Evolutionary conservation across 2,113 vertebrate genomes (phyloP).

Genomic region (Okapia johnstoni): DNA sequence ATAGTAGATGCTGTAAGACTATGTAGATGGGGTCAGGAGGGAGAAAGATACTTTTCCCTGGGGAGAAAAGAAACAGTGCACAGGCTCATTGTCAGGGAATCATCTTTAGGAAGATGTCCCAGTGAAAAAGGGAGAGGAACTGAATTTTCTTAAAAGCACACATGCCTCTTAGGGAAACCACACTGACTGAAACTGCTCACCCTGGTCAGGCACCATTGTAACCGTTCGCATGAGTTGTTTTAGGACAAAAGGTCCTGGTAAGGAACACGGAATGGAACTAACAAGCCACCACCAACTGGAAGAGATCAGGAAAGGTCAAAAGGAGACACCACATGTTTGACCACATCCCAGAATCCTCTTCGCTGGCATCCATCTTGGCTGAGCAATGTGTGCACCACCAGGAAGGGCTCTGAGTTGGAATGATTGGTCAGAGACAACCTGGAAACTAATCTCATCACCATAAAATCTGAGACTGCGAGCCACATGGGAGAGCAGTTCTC

Average conservation of each 20-base stretch:
- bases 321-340: too few species aligned
- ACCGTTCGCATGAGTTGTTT: not conserved
- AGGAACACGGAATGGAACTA: not conserved
- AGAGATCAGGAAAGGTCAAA: not conserved
- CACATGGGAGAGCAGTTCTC: not conserved
- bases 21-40: too few species aligned
- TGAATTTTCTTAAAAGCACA: not conserved
- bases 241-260: not conserved
- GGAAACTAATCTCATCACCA: not conserved
- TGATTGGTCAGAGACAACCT: not conserved
- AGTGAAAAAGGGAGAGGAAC: not conserved
- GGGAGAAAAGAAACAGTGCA: not conserved
- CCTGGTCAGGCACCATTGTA: not conserved
- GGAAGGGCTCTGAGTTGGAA: not conserved
- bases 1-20: not conserved
- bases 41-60: not conserved
- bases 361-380: not conserved
- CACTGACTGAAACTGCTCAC: not conserved
- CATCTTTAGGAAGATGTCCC: not conserved
- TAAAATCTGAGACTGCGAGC: not conserved
- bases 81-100: not conserved
- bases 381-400: not conserved
- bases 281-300: not conserved
- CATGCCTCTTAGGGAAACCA: not conserved
- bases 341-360: not conserved